Evolutionary conservation across 1,140 invertebrate species (phyloP).

Genomic region (Trichonephila clavata): DNA sequence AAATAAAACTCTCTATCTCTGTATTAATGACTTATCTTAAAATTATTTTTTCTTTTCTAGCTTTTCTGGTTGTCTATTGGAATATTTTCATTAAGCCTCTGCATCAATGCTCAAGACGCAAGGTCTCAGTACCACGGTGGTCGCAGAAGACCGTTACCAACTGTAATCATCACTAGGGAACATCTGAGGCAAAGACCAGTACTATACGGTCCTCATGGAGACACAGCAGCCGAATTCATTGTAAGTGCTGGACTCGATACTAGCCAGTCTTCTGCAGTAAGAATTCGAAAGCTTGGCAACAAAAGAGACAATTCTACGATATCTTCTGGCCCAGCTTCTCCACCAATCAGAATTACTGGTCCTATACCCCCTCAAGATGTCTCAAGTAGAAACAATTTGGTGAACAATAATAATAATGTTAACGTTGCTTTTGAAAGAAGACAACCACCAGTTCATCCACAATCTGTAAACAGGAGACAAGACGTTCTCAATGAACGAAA

Average conservation of each 20-base stretch:
- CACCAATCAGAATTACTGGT: background rate
- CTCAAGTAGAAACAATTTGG: background rate
- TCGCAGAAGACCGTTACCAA: conserved; percentile 6
- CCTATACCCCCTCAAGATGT: background rate
- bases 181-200: conserved; percentile 30
- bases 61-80: background rate
- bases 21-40: too few species aligned
- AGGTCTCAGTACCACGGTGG: background rate
- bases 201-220: conserved; percentile 41
- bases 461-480: conserved; percentile 8
- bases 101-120: background rate
- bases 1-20: too few species aligned
- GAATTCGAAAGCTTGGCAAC: conserved; percentile 52
- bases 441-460: background rate
- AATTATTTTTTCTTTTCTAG: background rate
- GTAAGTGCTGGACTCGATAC: conserved; percentile 66
- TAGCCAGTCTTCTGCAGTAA: conserved; percentile 50
- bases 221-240: conserved; percentile 66
- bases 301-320: background rate
- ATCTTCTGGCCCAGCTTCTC: background rate
- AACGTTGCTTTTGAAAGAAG: background rate
- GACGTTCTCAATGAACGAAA: background rate
- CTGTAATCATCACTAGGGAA: conserved; percentile 67
- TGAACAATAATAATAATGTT: background rate
- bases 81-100: background rate